Base-by-base conservation (phyloP, 2,888 invertebrate genomes). In the Uropetala carovei region DNA sequence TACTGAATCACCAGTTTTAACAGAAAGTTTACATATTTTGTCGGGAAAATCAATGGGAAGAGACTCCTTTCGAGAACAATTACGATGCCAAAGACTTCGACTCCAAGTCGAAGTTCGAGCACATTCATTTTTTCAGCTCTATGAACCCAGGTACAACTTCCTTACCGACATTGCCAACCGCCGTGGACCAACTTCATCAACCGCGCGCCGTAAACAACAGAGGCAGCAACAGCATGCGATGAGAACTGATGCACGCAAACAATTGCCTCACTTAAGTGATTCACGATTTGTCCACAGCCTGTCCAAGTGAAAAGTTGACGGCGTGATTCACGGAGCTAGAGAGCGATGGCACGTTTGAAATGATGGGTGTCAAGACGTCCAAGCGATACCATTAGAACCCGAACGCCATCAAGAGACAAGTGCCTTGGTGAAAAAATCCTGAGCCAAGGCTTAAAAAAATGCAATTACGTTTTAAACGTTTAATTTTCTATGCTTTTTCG, bases 191-290 rank as follows among this genome's bases (percentile, higher is more conserved):
- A 13, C 43, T 81, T 43, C 14, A 30, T 0, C 43, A 83, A 56
- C 30, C 83, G 30, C 43, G n/a, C n/a, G 10, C 83, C 56, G 75
- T 75, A 75, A 75, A 75, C 27, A 75, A 75, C 22, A 22, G 27
- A 11, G 11, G 75, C 75, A 27, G 22, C 75, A 75, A 75, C 75
- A 22, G 13, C 75, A 27, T 75, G 27, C 75, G 22, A 18, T 27
- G 22, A 75, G 22, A 75, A 75, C 13, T 16, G 83, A 83, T 30
- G 43, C 56, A 30, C 83, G 43, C 43, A 43, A 83, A 83, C 83
- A 83, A 83, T 57, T 83, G 43, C 83, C n/a, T 83, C 83, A 83
- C 43, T 57, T 83, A 16, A 83, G 57, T 83, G 83, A 83, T 83
- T 83, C 83, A 83, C 83, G 83, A 43, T 83, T 83, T 83, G 83